Evolutionary conservation across 2,888 invertebrate species (phyloP).

Genomic region (Napeogenes sylphis): DNA sequence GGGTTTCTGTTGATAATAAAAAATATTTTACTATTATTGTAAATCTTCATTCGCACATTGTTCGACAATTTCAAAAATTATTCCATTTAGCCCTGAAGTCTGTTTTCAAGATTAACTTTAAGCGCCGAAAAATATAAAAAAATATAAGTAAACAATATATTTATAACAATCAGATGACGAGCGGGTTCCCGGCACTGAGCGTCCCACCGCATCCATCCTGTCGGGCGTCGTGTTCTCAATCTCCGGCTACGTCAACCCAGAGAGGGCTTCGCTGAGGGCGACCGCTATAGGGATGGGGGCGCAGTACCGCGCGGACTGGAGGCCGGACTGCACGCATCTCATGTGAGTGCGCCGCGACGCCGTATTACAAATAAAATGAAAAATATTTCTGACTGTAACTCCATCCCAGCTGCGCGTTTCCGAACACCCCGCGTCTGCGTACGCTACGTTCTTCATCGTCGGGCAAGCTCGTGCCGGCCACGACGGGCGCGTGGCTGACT

Average conservation of each 20-base stretch:
- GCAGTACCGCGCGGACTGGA: constrained; percentile 86
- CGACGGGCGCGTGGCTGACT: constrained; percentile 85
- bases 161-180: not conserved
- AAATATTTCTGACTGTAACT: not conserved
- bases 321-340: constrained; percentile 86
- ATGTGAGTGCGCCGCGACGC: constrained; percentile 50
- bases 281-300: constrained; percentile 88
- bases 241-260: constrained; percentile 92
- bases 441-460: constrained; percentile 76
- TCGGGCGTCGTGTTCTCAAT: constrained; percentile 85
- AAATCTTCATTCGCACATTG: too few relatives aligned
- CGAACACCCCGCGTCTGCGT: constrained; percentile 91
- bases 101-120: too few relatives aligned
- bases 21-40: too few relatives aligned
- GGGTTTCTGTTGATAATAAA: too few relatives aligned
- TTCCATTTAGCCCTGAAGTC: too few relatives aligned
- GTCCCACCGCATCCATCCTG: constrained; percentile 48
- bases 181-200: not conserved
- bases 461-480: constrained; percentile 65
- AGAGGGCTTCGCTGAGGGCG: constrained; percentile 81
- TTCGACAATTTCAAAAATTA: too few relatives aligned
- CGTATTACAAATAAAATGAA: not conserved
- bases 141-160: not conserved
- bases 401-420: constrained; percentile 87
- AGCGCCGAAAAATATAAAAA: not conserved